Conservation (phyloP, 2,888 invertebrate species). For the Sphinx pinastri region DNA sequence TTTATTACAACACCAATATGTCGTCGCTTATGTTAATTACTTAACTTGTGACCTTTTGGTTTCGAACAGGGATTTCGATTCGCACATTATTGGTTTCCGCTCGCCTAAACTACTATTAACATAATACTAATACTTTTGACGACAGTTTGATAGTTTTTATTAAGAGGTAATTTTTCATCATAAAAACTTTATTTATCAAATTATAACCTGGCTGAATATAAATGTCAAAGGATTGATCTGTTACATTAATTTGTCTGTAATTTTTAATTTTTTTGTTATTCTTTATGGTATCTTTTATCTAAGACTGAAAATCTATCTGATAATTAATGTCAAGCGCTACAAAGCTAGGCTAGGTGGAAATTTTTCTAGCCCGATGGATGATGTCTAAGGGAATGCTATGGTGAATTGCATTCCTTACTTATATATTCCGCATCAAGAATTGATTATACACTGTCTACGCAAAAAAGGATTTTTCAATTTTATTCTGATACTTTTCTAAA, state of each 20-base stretch:
- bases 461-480: no score
- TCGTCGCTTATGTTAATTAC: slow-evolving; percentile 18
- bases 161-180: background rate
- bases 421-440: background rate
- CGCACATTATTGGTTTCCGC: slow-evolving; percentile 1
- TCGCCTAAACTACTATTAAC: background rate
- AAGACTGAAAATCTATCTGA: no score
- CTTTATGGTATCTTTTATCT: no score
- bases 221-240: no score
- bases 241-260: no score
- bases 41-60: background rate
- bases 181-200: background rate
- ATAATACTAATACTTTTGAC: background rate
- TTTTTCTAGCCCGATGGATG: background rate
- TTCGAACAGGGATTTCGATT: slow-evolving; percentile 1
- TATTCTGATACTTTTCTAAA: no score
- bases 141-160: background rate
- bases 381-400: background rate
- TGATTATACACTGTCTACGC: background rate
- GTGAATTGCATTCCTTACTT: background rate
- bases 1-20: slow-evolving; percentile 9
- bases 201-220: no score
- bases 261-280: no score
- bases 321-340: background rate
- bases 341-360: background rate